These are phyloP conservation scores for Todiramphus saurophagus DNA, from an alignment of 2,113 vertebrate genomes.

Conservation along the genomic window DNA sequence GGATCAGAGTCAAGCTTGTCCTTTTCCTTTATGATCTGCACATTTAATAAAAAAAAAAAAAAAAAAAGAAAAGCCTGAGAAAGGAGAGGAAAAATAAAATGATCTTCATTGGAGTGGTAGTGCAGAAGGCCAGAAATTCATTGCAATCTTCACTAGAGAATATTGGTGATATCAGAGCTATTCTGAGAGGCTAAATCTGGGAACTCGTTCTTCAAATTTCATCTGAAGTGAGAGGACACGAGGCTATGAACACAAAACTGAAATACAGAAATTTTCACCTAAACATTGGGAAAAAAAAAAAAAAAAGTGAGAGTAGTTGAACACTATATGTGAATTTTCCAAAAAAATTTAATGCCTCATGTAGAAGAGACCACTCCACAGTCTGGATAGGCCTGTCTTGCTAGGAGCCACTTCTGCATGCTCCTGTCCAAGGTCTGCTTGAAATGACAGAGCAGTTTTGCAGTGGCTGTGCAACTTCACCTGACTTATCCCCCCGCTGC, in stretches of 20 bases:
- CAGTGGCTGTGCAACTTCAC: background rate
- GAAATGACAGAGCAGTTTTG: background rate
- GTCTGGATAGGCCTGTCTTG: background rate
- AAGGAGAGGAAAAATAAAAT: background rate
- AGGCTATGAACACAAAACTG: too few relatives aligned
- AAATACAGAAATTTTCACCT: background rate
- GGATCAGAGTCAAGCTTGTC: background rate
- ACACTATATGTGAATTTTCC: background rate
- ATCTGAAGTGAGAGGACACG: background rate
- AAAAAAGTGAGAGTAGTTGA: background rate
- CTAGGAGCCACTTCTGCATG: background rate
- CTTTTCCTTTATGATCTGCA: background rate
- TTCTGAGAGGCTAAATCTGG: background rate
- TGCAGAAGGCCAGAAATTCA: background rate
- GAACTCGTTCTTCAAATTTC: background rate
- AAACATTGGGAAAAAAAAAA: background rate
- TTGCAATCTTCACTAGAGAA: background rate
- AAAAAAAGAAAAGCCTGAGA: background rate
- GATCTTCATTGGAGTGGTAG: background rate
- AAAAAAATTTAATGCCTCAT: background rate
- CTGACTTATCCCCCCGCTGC: rapidly evolving
- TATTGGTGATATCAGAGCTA: background rate
- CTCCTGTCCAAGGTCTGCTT: background rate
- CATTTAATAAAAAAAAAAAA: background rate
- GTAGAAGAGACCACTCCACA: background rate